Conservation (phyloP, 2,888 invertebrate genomes). For the Tipula confusa region DNA sequence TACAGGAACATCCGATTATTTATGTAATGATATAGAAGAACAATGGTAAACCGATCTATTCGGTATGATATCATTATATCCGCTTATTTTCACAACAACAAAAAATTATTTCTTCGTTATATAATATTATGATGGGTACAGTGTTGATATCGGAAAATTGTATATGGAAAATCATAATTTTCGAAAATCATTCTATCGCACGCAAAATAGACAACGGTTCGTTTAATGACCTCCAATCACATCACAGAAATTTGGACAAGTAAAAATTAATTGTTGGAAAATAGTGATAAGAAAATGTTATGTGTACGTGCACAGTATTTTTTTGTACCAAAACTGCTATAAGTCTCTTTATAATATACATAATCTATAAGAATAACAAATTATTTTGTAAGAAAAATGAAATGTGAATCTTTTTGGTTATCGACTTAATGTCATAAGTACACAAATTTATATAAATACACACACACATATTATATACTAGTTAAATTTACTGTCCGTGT, state of each 20-base stretch:
- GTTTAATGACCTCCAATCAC: background rate
- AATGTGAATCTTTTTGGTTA: background rate
- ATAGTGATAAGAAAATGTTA: background rate
- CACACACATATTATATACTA: background rate
- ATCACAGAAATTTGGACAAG: background rate
- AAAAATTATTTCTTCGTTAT: too few relatives aligned
- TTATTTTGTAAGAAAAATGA: background rate
- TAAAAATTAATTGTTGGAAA: constrained; percentile 25
- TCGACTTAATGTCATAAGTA: constrained; percentile 20
- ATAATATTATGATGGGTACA: background rate
- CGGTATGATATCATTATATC: background rate
- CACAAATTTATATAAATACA: background rate
- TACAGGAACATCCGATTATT: constrained; percentile 9
- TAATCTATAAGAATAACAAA: background rate
- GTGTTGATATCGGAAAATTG: background rate
- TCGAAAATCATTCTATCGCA: background rate
- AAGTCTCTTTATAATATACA: background rate
- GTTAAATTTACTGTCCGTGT: background rate
- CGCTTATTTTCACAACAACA: background rate
- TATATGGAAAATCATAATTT: background rate
- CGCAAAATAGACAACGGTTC: background rate
- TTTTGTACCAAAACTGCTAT: background rate
- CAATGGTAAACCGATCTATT: background rate
- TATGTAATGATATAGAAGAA: background rate
- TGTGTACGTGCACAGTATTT: background rate